These are phyloP conservation scores for Gavia stellata DNA, from an alignment of 2,113 vertebrate species.

Conservation along the genomic window DNA sequence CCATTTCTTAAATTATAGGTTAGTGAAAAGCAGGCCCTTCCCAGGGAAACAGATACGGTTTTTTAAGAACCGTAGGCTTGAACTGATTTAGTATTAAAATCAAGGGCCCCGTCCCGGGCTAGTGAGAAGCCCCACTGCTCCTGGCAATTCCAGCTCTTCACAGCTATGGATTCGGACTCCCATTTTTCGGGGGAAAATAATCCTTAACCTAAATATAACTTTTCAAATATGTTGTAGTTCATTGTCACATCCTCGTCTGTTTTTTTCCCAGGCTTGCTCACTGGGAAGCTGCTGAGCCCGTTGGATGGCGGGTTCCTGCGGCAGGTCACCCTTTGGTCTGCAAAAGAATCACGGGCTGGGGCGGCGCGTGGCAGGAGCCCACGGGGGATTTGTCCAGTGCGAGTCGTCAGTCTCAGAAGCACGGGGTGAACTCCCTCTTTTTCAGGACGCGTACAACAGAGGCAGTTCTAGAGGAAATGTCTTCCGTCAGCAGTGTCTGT, in stretches of 20 bases:
- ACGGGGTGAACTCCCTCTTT: not conserved
- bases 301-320: rapidly evolving
- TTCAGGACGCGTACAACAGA: rapidly evolving
- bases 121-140: not conserved
- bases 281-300: not conserved
- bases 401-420: not conserved
- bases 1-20: constrained; percentile 28
- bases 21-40: not conserved
- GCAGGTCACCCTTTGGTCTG: not conserved
- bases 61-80: not conserved
- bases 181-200: not conserved
- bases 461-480: not conserved
- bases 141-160: not conserved
- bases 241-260: not conserved
- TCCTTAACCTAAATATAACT: not conserved
- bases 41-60: not conserved
- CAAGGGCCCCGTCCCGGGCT: not conserved
- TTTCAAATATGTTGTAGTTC: not conserved
- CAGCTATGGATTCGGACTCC: not conserved
- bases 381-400: rapidly evolving
- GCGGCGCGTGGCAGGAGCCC: not conserved
- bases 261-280: not conserved
- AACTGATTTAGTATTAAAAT: not conserved
- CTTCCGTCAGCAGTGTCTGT: not conserved
- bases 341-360: not conserved